Evolutionary conservation across 1,140 invertebrate species (phyloP).

Genomic region (Leptinotarsa defecta): DNA sequence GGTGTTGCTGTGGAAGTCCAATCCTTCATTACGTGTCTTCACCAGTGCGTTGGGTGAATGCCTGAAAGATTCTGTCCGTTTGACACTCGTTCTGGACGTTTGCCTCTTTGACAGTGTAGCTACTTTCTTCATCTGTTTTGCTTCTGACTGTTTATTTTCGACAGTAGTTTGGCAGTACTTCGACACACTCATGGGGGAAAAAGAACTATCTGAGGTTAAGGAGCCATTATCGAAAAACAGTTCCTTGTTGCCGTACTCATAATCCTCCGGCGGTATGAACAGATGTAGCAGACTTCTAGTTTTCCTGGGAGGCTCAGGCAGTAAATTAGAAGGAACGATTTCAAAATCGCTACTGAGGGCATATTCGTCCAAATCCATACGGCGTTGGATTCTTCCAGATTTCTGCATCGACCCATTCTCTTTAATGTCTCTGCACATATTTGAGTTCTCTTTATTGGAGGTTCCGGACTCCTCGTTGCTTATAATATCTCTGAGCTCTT

Average conservation of each 20-base stretch:
- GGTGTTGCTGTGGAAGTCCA: constrained; percentile 36
- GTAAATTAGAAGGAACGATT: constrained; percentile 66
- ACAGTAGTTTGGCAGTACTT: constrained; percentile 58
- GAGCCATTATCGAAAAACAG: constrained; percentile 69
- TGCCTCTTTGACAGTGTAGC: constrained; percentile 26
- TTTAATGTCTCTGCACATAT: constrained; percentile 55
- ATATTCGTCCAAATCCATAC: constrained; percentile 45
- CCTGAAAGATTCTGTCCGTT: constrained; percentile 42
- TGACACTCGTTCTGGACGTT: constrained; percentile 31
- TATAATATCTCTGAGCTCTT: constrained; percentile 81
- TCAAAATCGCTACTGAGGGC: constrained; percentile 58
- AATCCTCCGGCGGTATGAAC: constrained; percentile 57
- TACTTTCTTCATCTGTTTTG: constrained; percentile 6
- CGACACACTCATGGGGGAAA: constrained; percentile 71
- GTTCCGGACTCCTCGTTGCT: constrained; percentile 81
- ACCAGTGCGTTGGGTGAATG: constrained; percentile 21
- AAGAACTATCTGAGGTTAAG: constrained; percentile 68
- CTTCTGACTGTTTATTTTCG: constrained; percentile 50
- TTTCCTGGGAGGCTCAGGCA: constrained; percentile 66
- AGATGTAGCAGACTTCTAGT: constrained; percentile 57
- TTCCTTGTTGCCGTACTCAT: constrained; percentile 59
- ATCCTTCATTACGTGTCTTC: neutral
- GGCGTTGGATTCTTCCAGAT: constrained; percentile 46
- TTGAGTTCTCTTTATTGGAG: constrained; percentile 59
- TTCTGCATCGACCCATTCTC: constrained; percentile 45